These are phyloP conservation scores for Xenops minutus DNA, from an alignment of 2,797 vertebrate species.

Conservation along the genomic window DNA sequence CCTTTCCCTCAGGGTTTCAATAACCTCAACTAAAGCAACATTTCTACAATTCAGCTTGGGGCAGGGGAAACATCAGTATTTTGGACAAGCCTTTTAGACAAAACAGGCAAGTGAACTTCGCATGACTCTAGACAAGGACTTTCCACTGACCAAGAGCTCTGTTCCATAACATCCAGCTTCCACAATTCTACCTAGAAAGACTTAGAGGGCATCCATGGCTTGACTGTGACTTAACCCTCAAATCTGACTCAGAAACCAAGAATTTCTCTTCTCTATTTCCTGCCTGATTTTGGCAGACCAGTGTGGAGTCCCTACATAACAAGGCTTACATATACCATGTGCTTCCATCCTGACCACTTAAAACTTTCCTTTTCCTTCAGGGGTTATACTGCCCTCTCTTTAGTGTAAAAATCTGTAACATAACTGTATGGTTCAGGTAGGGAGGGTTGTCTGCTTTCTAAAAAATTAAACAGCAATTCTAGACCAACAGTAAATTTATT, in stretches of 20 bases:
- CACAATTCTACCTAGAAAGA: neutral
- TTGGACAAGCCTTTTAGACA: neutral
- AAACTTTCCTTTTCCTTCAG: neutral
- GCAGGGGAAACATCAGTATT: neutral
- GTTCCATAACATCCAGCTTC: neutral
- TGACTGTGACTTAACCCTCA: neutral
- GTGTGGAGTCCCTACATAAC: neutral
- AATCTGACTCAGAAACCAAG: slow-evolving; percentile 9
- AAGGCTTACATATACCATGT: neutral
- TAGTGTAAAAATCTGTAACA: neutral
- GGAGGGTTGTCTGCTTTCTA: neutral
- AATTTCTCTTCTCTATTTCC: slow-evolving; percentile 37
- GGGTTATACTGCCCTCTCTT: neutral
- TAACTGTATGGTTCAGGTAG: neutral
- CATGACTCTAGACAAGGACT: neutral
- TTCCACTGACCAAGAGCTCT: neutral
- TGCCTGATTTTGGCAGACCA: neutral
- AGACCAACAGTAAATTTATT: neutral
- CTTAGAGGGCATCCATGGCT: neutral
- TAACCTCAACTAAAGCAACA: neutral
- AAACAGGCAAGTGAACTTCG: neutral
- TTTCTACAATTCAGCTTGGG: neutral
- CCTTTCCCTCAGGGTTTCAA: slow-evolving; percentile 12
- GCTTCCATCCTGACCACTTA: neutral
- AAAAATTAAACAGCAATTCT: neutral